Evolutionary conservation across 2,888 invertebrate genomes (phyloP), one percentile per base, ranked within the genome.

Genomic region (Chrysopilus asiliformis): DNA sequence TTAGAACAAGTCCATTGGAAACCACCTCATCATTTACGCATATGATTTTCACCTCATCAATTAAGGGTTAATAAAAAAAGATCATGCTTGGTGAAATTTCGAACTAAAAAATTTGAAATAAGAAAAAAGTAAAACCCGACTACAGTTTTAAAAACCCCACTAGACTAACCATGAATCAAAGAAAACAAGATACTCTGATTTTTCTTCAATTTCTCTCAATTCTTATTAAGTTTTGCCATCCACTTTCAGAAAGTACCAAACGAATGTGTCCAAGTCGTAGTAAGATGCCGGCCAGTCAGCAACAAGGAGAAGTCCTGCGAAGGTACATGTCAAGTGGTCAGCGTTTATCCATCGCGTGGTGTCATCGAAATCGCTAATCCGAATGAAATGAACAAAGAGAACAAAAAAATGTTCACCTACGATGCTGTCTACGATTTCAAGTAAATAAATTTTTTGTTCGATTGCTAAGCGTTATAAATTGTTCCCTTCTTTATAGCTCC

Each of bases 241-340:
- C n/a, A 8, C 7, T 40, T 35, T 17, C 27, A 52, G 37, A 56
- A 57, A 43, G 49, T 54, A 8, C 52, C 54, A 3, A 79, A 80
- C 58, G 91, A 95, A 66, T 80, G 85, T 55, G 93, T 97, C 41
- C 91, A 93, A 67, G 97, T 98, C 45, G 85, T 97, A 47, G 95
- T 98, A 38, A 71, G 98, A 58, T 94, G 95, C 68, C 78, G 98
- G 37, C 98, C 98, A 25, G 77, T 98, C 67, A 89, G 84, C 50
- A 76, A 81, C 47, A 83, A 80, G 50, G 98, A 98, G 67, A 72
- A 70, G 24, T 65, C 69, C 24, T 45, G 66, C 70, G 53, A 60
- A 38, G 56, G 58, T 6, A 53, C 57, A 2, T 45, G 48, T 40
- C 55, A 56, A 43, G 80, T 84, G 48, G 89, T 97, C 36, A 78